A percentile compares a stretch with the other conserved stretches of the same genome.
These are phyloP conservation scores for Amphiprion ocellaris DNA, from an alignment of 2,113 vertebrate genomes.

Conservation along the genomic window DNA sequence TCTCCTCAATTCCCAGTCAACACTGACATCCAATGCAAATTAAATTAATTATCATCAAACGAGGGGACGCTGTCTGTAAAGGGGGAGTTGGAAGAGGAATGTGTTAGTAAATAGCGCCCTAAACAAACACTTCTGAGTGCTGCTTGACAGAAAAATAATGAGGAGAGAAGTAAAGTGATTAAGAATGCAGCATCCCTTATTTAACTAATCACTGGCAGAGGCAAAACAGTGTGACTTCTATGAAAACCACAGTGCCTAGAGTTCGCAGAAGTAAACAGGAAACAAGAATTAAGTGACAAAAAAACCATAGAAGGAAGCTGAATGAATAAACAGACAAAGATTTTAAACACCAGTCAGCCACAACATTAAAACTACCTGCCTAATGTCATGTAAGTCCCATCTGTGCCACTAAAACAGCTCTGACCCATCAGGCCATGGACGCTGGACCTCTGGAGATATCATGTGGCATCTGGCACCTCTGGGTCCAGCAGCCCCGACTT, in stretches of 20 bases:
- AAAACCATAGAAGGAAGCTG: constrained; percentile 7
- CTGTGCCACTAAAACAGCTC: too few species aligned
- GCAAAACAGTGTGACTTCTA: constrained; percentile 34
- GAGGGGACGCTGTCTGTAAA: constrained; percentile 29
- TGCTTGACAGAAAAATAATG: constrained; percentile 67
- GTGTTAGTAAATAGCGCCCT: constrained; percentile 60
- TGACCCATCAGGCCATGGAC: too few species aligned
- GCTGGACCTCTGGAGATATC: too few species aligned
- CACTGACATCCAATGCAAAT: constrained; percentile 49
- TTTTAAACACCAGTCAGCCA: too few species aligned
- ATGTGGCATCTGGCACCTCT: too few species aligned
- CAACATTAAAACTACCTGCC: too few species aligned
- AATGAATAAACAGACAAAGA: constrained; percentile 19
- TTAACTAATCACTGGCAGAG: constrained; percentile 48
- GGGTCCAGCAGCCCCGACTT: too few species aligned
- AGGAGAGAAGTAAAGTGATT: constrained; percentile 59
- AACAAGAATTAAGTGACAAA: constrained; percentile 4
- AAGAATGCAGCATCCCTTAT: constrained; percentile 56
- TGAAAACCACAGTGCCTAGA: constrained; percentile 27
- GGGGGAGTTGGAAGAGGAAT: constrained; percentile 41
- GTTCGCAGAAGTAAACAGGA: constrained; percentile 28
- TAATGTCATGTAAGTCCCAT: too few species aligned
- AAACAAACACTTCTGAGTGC: constrained; percentile 64
- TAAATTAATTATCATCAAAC: constrained; percentile 63
- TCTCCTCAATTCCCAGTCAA: constrained; percentile 39